Conservation (phyloP, 2,888 invertebrate species). For the Lordiphosa andalusiaca region DNA sequence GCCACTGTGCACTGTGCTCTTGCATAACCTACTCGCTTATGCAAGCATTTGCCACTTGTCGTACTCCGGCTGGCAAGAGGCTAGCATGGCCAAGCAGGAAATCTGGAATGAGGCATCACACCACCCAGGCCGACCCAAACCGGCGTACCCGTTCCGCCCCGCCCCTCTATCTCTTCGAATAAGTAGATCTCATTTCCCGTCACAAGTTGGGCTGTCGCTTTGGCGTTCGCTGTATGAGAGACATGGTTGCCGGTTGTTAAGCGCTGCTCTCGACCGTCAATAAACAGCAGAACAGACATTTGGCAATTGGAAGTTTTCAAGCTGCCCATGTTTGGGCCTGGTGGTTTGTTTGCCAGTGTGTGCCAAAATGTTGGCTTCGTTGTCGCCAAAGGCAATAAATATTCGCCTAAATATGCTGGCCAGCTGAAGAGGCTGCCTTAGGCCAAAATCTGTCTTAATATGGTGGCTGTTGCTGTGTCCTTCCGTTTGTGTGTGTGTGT, state of each 20-base stretch:
- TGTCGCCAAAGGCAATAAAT: conserved; percentile 62
- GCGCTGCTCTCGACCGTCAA: conserved; percentile 47
- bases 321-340: conserved; percentile 12
- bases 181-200: conserved; percentile 67
- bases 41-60: conserved; percentile 40
- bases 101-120: conserved; percentile 13
- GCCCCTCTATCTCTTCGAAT: conserved; percentile 12
- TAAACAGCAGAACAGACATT: conserved; percentile 67
- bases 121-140: neutral
- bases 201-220: conserved; percentile 53
- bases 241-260: conserved; percentile 44
- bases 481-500: neutral
- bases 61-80: conserved; percentile 15
- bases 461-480: conserved; percentile 32
- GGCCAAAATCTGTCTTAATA: conserved; percentile 73
- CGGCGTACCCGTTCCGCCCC: too few relatives aligned
- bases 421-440: conserved; percentile 49
- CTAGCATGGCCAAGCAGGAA: conserved; percentile 15
- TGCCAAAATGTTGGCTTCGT: too few relatives aligned
- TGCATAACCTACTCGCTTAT: conserved; percentile 16
- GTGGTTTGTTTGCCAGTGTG: neutral
- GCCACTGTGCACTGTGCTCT: conserved; percentile 10
- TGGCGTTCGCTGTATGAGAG: conserved; percentile 40
- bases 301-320: conserved; percentile 57
- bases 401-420: conserved; percentile 73